Evolutionary conservation across 2,113 vertebrate species (phyloP).

Genomic region (Campylomormyrus numenius): DNA sequence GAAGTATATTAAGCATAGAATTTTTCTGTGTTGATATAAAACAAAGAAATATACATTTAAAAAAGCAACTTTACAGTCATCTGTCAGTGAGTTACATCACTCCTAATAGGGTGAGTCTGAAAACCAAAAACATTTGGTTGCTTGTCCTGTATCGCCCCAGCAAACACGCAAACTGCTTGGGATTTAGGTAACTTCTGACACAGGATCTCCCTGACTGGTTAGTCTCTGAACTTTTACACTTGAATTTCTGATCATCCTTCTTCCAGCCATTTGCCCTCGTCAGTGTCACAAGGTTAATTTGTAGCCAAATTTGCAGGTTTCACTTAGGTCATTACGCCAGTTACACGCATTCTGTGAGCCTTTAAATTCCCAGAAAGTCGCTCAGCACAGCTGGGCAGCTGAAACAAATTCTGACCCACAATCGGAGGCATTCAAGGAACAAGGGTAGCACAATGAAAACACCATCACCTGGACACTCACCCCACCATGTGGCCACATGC

Average conservation of each 20-base stretch:
- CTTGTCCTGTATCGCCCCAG: not conserved
- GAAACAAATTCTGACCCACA: not conserved
- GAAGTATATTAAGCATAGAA: not conserved
- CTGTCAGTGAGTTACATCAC: not conserved
- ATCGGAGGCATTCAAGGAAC: not conserved
- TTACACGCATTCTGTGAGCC: not conserved
- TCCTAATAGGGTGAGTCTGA: not conserved
- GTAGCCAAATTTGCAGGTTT: not conserved
- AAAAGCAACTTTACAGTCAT: not conserved
- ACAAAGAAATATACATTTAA: not conserved
- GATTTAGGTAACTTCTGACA: not conserved
- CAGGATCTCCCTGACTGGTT: not conserved
- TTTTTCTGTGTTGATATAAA: not conserved
- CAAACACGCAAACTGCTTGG: not conserved
- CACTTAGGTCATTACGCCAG: not conserved
- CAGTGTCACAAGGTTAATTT: not conserved
- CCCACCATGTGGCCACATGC: slow-evolving; percentile 30
- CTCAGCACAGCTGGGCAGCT: not conserved
- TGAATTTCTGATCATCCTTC: not conserved
- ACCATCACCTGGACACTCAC: slow-evolving; percentile 1
- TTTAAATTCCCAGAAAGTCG: not conserved
- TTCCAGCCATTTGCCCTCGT: not conserved
- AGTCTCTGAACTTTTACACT: not conserved
- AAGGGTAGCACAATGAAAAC: not conserved
- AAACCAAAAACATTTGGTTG: not conserved